Evolutionary conservation across 2,797 vertebrate species (phyloP).

Genomic region (Selene dorsalis): DNA sequence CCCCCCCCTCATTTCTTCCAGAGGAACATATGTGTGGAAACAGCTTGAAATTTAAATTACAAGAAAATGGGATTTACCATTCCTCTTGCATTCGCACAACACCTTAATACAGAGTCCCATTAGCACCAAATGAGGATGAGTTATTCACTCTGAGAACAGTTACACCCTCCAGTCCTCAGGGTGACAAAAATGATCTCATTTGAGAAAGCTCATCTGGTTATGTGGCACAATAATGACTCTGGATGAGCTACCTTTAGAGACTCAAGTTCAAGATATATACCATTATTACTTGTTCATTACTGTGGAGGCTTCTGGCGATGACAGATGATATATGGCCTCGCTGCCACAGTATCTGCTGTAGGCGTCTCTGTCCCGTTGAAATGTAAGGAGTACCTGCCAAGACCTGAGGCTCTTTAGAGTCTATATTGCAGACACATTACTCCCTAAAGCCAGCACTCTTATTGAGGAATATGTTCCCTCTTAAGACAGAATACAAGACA

Average conservation of each 20-base stretch:
- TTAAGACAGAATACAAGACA: conserved; percentile 62
- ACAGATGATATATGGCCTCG: conserved; percentile 70
- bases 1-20: conserved; percentile 9
- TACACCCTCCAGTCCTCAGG: conserved; percentile 71
- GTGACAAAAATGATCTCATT: conserved; percentile 77
- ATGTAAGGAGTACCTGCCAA: conserved; percentile 74
- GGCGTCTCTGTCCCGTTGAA: conserved; percentile 64
- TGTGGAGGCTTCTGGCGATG: conserved; percentile 66
- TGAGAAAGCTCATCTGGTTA: conserved; percentile 78
- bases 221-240: conserved; percentile 74
- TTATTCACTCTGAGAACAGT: conserved; percentile 71
- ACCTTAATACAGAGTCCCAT: conserved; percentile 76
- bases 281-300: conserved; percentile 80
- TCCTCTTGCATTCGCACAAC: conserved; percentile 68
- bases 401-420: conserved; percentile 59
- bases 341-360: conserved; percentile 57
- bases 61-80: conserved; percentile 70
- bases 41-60: conserved; percentile 75
- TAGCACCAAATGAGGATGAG: conserved; percentile 76
- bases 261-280: conserved; percentile 72
- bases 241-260: conserved; percentile 77
- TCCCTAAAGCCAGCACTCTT: conserved; percentile 53
- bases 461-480: conserved; percentile 58
- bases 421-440: conserved; percentile 66
- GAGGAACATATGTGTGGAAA: conserved; percentile 74